A percentile compares a stretch with the other conserved stretches of the same genome.
These are phyloP conservation scores for Pelodytes ibericus DNA, from an alignment of 2,797 vertebrate species.

Conservation along the genomic window DNA sequence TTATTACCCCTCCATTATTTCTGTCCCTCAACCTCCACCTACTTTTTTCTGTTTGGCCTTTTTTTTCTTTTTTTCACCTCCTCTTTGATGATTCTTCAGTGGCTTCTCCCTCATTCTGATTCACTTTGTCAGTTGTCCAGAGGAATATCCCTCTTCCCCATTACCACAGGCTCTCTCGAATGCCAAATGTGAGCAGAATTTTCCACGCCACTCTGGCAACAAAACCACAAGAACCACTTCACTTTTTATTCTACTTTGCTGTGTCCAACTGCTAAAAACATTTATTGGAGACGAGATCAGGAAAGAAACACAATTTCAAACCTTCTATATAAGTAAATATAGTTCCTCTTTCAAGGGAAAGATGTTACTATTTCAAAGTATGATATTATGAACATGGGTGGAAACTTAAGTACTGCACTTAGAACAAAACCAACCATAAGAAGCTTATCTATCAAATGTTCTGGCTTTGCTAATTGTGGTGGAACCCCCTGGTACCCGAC, in stretches of 20 bases:
- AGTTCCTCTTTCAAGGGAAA: no score
- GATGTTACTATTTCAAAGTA: no score
- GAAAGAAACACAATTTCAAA: background rate
- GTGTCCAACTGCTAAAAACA: background rate
- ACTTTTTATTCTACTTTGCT: background rate
- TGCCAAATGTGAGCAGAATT: background rate
- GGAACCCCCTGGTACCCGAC: no score
- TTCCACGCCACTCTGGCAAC: conserved; percentile 20
- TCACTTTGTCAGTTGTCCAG: background rate
- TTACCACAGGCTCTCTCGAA: background rate
- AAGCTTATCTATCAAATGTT: no score
- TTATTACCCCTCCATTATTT: background rate
- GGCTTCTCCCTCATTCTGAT: background rate
- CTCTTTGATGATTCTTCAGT: background rate
- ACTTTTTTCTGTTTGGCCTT: background rate
- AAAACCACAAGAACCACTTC: conserved; percentile 10
- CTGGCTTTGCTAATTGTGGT: no score
- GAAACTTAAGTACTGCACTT: no score
- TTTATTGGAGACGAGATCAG: background rate
- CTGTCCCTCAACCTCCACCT: background rate
- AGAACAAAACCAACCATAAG: no score
- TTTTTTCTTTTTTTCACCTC: background rate
- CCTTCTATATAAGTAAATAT: no score
- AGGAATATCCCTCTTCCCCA: background rate
- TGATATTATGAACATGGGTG: no score